Conservation (phyloP, 2,888 invertebrate species). For the Thecophora atra region DNA sequence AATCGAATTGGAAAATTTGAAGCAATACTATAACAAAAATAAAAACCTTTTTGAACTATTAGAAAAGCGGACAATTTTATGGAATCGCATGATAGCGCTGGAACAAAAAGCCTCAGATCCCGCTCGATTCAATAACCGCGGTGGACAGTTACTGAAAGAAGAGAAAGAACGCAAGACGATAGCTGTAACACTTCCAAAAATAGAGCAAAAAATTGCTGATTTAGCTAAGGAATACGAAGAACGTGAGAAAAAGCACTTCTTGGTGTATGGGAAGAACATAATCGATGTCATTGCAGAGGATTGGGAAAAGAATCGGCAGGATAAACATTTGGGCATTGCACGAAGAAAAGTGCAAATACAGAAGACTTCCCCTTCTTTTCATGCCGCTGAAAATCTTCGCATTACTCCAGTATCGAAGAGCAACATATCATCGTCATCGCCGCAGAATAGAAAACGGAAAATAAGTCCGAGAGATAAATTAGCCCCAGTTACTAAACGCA, state of each 20-base stretch:
- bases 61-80: constrained; percentile 74
- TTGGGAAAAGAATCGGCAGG: constrained; percentile 69
- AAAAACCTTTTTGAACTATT: constrained; percentile 74
- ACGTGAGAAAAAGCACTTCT: constrained; percentile 69
- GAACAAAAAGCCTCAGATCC: constrained; percentile 82
- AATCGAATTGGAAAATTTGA: constrained; percentile 77
- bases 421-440: constrained; percentile 40
- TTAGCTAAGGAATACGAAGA: constrained; percentile 69
- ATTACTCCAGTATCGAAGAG: constrained; percentile 55
- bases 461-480: constrained; percentile 43
- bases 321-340: constrained; percentile 66
- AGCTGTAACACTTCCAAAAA: constrained; percentile 76
- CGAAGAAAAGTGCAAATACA: constrained; percentile 53
- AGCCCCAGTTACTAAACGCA: constrained; percentile 57
- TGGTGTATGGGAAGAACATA: constrained; percentile 73
- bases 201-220: constrained; percentile 73
- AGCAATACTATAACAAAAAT: constrained; percentile 73
- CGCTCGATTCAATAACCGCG: constrained; percentile 85
- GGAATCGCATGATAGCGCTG: constrained; percentile 79
- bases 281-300: constrained; percentile 71
- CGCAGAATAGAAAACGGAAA: constrained; percentile 53
- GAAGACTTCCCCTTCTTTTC: constrained; percentile 18
- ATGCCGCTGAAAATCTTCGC: constrained; percentile 38
- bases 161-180: constrained; percentile 85
- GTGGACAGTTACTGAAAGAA: constrained; percentile 84